Evolutionary conservation across 1,140 invertebrate genomes (phyloP).

Genomic region (Drosophila suzukii): DNA sequence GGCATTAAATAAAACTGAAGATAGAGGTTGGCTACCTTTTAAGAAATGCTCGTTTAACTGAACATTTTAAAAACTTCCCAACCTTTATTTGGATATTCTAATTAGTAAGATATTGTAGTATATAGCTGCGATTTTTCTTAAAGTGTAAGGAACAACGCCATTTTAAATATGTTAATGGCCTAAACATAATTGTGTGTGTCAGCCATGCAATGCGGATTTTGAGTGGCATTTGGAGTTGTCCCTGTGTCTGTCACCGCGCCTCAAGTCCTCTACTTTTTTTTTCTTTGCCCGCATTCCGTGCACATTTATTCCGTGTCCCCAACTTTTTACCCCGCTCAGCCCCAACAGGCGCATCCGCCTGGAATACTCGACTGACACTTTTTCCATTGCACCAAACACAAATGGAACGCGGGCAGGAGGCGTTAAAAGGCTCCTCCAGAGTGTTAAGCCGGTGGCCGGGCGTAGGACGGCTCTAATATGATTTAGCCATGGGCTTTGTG

Average conservation of each 20-base stretch:
- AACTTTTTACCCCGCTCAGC: background rate
- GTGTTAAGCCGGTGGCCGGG: constrained; percentile 16
- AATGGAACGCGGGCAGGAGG: constrained; percentile 27
- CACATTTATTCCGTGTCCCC: constrained; percentile 24
- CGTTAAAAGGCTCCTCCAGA: constrained; percentile 27
- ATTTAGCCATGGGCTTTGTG: constrained; percentile 58
- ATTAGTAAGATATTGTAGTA: too few species aligned
- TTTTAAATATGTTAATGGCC: constrained; percentile 61
- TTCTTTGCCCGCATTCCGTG: constrained; percentile 7
- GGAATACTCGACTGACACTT: constrained; percentile 69
- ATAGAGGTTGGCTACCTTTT: too few species aligned
- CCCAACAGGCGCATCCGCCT: constrained; percentile 47
- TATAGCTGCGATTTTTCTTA: background rate
- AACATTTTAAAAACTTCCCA: too few species aligned
- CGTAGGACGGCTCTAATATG: constrained; percentile 48
- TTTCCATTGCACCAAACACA: constrained; percentile 52
- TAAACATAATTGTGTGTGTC: constrained; percentile 58
- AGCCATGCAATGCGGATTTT: constrained; percentile 17
- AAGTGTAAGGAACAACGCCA: background rate
- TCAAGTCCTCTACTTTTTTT: background rate
- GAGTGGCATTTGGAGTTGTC: constrained; percentile 36
- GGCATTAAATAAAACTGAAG: too few species aligned
- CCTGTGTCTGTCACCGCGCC: background rate
- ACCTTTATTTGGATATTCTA: too few species aligned
- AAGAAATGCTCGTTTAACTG: too few species aligned